Conservation (phyloP, 2,888 invertebrate species). For the Drosophila histrio region DNA sequence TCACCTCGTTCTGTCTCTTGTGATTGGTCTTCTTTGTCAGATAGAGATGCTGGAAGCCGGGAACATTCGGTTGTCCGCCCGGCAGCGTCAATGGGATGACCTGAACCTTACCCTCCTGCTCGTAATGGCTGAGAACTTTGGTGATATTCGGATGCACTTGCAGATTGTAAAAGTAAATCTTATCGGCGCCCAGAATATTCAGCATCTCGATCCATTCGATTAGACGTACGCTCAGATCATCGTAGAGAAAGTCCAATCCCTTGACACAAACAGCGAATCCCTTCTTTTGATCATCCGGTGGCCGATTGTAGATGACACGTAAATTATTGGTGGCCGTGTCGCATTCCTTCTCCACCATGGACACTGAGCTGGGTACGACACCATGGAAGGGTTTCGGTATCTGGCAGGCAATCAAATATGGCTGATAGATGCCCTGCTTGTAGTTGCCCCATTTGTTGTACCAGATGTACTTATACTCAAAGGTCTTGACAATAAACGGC, state of each 20-base stretch:
- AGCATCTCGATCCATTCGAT: slow-evolving; percentile 98
- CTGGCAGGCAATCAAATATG: slow-evolving; percentile 94
- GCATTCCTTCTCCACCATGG: slow-evolving; percentile 93
- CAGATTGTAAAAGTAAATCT: slow-evolving; percentile 95
- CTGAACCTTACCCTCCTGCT: slow-evolving; percentile 88
- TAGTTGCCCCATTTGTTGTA: slow-evolving; percentile 97
- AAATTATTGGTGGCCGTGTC: slow-evolving; percentile 94
- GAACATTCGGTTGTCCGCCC: slow-evolving; percentile 95
- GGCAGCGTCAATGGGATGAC: slow-evolving; percentile 93
- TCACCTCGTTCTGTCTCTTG: slow-evolving; percentile 96
- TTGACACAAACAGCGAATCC: slow-evolving; percentile 97
- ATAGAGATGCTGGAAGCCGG: slow-evolving; percentile 94
- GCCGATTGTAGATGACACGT: slow-evolving; percentile 91
- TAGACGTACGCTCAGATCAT: slow-evolving; percentile 94
- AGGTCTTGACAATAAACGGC: slow-evolving; percentile 91
- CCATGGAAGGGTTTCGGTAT: slow-evolving; percentile 90
- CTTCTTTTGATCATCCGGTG: slow-evolving; percentile 87
- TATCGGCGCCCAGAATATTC: slow-evolving; percentile 93
- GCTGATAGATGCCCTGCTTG: slow-evolving; percentile 95
- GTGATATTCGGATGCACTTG: slow-evolving; percentile 96
- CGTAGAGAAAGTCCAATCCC: slow-evolving; percentile 95
- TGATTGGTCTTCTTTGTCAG: slow-evolving; percentile 95
- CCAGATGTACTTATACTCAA: slow-evolving; percentile 97
- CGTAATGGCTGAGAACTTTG: slow-evolving; percentile 89
- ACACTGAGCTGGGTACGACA: slow-evolving; percentile 92